Evolutionary conservation across 2,113 vertebrate species (phyloP), one percentile per base, ranked within the genome.

Genomic region (Ia io): DNA sequence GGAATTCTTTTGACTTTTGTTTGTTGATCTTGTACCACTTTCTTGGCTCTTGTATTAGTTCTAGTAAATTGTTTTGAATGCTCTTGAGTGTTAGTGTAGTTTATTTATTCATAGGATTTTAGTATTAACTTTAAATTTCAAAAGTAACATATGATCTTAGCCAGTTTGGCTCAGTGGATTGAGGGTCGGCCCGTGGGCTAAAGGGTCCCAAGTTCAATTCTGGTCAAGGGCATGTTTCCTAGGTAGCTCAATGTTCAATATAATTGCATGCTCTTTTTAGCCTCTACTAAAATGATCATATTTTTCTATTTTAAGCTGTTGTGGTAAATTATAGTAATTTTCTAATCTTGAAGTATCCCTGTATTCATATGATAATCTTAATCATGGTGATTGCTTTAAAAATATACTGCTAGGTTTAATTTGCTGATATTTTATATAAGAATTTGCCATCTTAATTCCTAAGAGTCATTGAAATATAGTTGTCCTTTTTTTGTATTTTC

Each of bases 71-170:
- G 40, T 63, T 49, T 88, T 35, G n/a, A 51, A 73, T 82, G 44
- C 8, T 65, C 18, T 71, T 63, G 13, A 49, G 17, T 86, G 20
- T 74, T 83, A 84, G 44, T 79, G 9, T 78, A 71, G 23, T 83
- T 44, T 59, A 56, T 32, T 56, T 9, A 74, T n/a, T 49, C 49
- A 79, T 16, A 87, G 35, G 42, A 88, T 80, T 69, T 93, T 32
- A 77, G 85, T 49, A 84, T 74, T 82, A 90, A 65, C n/a, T 91
- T 78, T 69, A 92, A 73, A 83, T 90, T 95, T 84, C 23, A 78
- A 87, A 90, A 92, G n/a, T 84, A 90, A 61, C 25, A 47, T 40
- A 53, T 40, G 28, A 74, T 3, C 25, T 61, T 61, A 61, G 10
- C 23, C 23, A 25, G 25, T 61, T 61, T 61, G 59, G 59, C 59